These are phyloP conservation scores for Geodia barretti DNA, from an alignment of 37 sponge, comb jelly and placozoan genomes.

Conservation along the genomic window DNA sequence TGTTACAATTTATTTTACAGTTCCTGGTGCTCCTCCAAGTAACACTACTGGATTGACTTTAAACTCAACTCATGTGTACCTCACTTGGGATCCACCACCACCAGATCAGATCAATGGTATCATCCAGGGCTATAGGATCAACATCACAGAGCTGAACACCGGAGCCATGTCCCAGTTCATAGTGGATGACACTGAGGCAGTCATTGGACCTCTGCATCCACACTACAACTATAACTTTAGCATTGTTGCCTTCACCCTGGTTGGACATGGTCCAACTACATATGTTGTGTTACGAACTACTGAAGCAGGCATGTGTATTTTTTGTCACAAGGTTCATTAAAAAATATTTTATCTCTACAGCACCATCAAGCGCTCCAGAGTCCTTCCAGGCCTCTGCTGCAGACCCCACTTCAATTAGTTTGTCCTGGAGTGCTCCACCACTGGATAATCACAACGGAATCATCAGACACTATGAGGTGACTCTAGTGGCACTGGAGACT, in stretches of 20 bases:
- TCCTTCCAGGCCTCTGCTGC: neutral
- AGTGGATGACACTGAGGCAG: neutral
- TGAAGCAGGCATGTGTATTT: neutral
- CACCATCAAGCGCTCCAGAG: conserved; percentile 4
- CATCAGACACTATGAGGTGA: conserved; percentile 22
- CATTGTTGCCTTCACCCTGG: conserved; percentile 4
- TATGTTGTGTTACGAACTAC: neutral
- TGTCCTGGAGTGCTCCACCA: conserved; percentile 24
- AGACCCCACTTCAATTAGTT: neutral
- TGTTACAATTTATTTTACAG: neutral
- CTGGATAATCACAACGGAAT: conserved; percentile 33
- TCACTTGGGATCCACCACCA: conserved; percentile 14
- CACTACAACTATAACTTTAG: neutral
- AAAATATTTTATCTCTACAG: neutral
- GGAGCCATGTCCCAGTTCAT: neutral
- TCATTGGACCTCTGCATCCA: conserved; percentile 2
- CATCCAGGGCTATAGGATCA: conserved; percentile 13
- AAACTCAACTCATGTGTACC: conserved; percentile 26
- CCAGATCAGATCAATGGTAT: conserved; percentile 11
- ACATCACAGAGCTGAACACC: neutral
- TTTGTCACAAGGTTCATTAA: neutral
- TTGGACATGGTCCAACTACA: neutral
- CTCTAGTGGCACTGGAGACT: conserved; percentile 11
- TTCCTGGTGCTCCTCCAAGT: conserved; percentile 10
- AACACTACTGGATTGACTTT: conserved; percentile 10